Evolutionary conservation across 1,140 invertebrate species (phyloP).

Genomic region (Drosophila triauraria): DNA sequence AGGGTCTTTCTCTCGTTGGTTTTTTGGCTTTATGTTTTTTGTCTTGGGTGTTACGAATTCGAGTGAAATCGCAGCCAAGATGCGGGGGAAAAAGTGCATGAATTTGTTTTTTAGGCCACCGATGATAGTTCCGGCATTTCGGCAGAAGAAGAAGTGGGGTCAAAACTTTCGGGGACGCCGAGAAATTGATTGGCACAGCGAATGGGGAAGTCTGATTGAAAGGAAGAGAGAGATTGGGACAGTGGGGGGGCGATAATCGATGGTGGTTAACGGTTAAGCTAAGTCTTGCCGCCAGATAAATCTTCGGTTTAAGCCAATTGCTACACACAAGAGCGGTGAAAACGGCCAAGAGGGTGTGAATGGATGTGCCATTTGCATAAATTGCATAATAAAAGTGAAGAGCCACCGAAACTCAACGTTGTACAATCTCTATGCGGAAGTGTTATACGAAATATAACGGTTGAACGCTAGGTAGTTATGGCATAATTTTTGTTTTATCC

Average conservation of each 20-base stretch:
- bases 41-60: slow-evolving; percentile 78
- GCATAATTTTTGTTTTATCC: too few species aligned
- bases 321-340: slow-evolving; percentile 33
- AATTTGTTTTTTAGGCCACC: slow-evolving; percentile 68
- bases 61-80: slow-evolving; percentile 73
- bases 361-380: slow-evolving; percentile 28
- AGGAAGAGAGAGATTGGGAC: slow-evolving; percentile 14
- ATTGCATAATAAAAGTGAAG: slow-evolving; percentile 19
- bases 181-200: slow-evolving; percentile 76
- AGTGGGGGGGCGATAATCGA: slow-evolving; percentile 24
- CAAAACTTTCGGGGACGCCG: slow-evolving; percentile 46
- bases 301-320: slow-evolving; percentile 28
- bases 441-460: slow-evolving; percentile 5
- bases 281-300: slow-evolving; percentile 21
- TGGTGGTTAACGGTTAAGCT: slow-evolving; percentile 31
- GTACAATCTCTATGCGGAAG: slow-evolving; percentile 4
- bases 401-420: background rate
- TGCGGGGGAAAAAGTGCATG: slow-evolving; percentile 77
- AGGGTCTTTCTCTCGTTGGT: slow-evolving; percentile 49
- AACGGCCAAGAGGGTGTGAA: slow-evolving; percentile 32
- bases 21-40: slow-evolving; percentile 22
- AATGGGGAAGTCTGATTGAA: slow-evolving; percentile 78
- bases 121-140: slow-evolving; percentile 74
- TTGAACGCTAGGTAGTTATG: background rate
- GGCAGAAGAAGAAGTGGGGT: slow-evolving; percentile 43